These are phyloP conservation scores for Nothobranchius kuhntae DNA, from an alignment of 2,113 vertebrate genomes.

Conservation along the genomic window DNA sequence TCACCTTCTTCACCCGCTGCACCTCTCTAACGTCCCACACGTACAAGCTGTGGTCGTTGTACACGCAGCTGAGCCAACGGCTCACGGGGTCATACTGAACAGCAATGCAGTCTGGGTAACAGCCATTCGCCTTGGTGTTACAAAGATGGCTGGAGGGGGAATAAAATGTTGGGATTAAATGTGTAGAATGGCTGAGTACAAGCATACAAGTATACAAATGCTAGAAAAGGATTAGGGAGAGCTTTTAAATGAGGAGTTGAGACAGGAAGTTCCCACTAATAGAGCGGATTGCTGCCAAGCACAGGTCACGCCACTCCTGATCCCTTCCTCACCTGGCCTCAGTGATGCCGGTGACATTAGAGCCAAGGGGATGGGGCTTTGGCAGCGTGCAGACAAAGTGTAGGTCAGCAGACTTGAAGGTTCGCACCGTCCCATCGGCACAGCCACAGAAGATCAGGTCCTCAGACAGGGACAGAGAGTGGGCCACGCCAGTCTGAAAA, in stretches of 20 bases:
- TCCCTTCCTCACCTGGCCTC: conserved; percentile 84
- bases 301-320: conserved; percentile 8
- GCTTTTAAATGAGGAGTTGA: background rate
- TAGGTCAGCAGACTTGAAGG: conserved; percentile 88
- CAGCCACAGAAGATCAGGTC: conserved; percentile 95
- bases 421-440: conserved; percentile 87
- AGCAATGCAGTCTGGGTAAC: conserved; percentile 89
- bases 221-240: background rate
- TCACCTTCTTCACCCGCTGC: conserved; percentile 90
- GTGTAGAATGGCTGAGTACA: background rate
- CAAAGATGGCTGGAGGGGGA: conserved; percentile 82
- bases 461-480: conserved; percentile 87
- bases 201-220: background rate
- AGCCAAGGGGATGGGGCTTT: conserved; percentile 87
- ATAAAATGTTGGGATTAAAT: background rate
- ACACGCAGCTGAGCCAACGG: conserved; percentile 93
- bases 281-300: conserved; percentile 27
- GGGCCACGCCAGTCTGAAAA: conserved; percentile 64
- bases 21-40: conserved; percentile 94
- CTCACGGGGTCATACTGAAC: conserved; percentile 90
- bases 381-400: conserved; percentile 89
- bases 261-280: conserved; percentile 45
- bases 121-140: conserved; percentile 75
- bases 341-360: conserved; percentile 82
- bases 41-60: conserved; percentile 96